These are phyloP conservation scores for Mactromeris polynyma DNA, from an alignment of 2,888 invertebrate genomes.

Conservation along the genomic window DNA sequence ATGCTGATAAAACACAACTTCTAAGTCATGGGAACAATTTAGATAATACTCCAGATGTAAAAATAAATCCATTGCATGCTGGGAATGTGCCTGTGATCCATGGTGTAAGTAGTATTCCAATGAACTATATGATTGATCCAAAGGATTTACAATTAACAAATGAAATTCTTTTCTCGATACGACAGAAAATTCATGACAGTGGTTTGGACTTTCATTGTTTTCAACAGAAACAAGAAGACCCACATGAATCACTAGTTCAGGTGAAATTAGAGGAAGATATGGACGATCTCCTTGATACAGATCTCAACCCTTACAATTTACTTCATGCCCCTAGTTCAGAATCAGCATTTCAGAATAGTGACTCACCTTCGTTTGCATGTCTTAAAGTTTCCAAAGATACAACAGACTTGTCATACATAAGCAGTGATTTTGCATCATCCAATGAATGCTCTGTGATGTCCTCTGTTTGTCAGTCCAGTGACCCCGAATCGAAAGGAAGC, in stretches of 20 bases:
- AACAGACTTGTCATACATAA: neutral
- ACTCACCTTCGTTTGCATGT: neutral
- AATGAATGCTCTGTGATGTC: neutral
- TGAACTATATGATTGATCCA: neutral
- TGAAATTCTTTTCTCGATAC: neutral
- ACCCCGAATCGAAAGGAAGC: neutral
- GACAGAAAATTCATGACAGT: neutral
- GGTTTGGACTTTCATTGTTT: neutral
- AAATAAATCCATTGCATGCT: neutral
- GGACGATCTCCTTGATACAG: neutral
- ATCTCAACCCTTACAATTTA: neutral
- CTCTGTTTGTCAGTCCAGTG: neutral
- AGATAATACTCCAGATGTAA: neutral
- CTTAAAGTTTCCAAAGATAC: neutral
- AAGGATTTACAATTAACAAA: conserved; percentile 4
- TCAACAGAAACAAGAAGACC: neutral
- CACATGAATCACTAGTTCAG: neutral
- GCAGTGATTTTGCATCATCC: neutral
- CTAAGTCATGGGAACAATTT: neutral
- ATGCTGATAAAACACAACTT: neutral
- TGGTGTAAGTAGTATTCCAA: neutral
- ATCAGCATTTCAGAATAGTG: neutral
- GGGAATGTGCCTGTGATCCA: neutral
- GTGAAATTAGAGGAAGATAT: neutral
- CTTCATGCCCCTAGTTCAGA: neutral